phyloP scores from a whole-genome alignment of 2,113 vertebrate species.

The Chaetops frenatus region DNA sequence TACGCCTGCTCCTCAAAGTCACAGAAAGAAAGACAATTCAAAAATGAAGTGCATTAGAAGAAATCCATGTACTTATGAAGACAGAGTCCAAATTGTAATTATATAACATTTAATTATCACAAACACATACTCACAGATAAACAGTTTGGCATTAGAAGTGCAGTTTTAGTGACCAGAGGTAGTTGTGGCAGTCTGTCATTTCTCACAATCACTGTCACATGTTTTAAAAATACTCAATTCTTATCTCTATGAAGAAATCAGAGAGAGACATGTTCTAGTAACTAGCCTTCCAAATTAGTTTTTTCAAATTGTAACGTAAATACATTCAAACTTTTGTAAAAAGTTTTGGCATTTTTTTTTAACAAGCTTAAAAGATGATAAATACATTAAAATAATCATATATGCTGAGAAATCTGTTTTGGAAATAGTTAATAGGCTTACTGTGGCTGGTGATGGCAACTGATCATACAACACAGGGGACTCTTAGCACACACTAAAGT shows the following conservation, averaged over 20 bases:
- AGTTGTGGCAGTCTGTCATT: background rate
- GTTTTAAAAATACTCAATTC: background rate
- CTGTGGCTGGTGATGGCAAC: background rate
- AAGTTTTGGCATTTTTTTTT: background rate
- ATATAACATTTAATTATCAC: background rate
- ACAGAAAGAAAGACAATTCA: background rate
- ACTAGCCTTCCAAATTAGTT: background rate
- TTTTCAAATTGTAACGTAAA: background rate
- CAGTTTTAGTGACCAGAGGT: background rate
- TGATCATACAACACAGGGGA: background rate
- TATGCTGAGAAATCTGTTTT: background rate
- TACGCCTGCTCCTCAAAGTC: background rate
- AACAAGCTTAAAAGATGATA: background rate
- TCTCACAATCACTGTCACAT: background rate
- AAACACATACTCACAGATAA: background rate
- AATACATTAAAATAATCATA: background rate
- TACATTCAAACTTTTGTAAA: background rate
- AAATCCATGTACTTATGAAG: background rate
- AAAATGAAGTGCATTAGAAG: background rate
- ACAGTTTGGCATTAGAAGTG: background rate
- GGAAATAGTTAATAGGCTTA: background rate
- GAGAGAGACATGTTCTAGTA: background rate
- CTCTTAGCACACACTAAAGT: background rate
- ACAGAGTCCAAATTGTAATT: background rate
- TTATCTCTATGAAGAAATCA: background rate